Base-by-base conservation (phyloP, 2,113 vertebrate species). In the Silurus glanis region DNA sequence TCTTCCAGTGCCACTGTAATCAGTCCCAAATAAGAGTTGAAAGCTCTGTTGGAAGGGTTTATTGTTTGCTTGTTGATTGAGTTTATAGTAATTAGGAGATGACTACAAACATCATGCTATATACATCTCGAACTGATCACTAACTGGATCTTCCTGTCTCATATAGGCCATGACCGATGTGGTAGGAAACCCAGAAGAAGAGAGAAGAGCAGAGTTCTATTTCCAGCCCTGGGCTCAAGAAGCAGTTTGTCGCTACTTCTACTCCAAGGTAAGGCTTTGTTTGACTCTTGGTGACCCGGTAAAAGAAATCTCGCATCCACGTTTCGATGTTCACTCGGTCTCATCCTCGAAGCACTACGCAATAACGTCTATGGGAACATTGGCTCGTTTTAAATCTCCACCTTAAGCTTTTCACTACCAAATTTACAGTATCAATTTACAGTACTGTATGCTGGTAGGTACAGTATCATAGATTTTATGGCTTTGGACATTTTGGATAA, bases 171-270 rank as follows among this genome's bases (percentile, higher is more conserved):
- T 99, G 98, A 99, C 98, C 0, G 98, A 99, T 72, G 98, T 99
- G 16, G 98, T 99, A 19, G 97, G 96, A 87, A 99, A 99, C 93
- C 98, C 97, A 0, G 98, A 99, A 90, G 98, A 99, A 89, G 98
- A 99, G 88, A 95, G 98, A 7, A 94, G 97, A 91, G 98, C 98
- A 0, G 98, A 99, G 93, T 99, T 99, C 92, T 99, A 99, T 94
- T 99, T 97, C 95, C 98, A 99, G 93, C 98, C 98, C 0, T 99
- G 98, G 98, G 98, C 98, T 83, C 98, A 99, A 92, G 98, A 99
- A 90, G 98, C 98, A 0, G 98, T 99, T 83, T 99, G 97, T 92
- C 95, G 98, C 87, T 99, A 99, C 92, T 99, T 99, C 93, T 99
- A 98, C 94, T 99, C 98, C 84, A 99, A 99, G 96, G 98, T 99